Evolutionary conservation across 1,140 invertebrate species (phyloP).

Genomic region (Trialeurodes vaporariorum): DNA sequence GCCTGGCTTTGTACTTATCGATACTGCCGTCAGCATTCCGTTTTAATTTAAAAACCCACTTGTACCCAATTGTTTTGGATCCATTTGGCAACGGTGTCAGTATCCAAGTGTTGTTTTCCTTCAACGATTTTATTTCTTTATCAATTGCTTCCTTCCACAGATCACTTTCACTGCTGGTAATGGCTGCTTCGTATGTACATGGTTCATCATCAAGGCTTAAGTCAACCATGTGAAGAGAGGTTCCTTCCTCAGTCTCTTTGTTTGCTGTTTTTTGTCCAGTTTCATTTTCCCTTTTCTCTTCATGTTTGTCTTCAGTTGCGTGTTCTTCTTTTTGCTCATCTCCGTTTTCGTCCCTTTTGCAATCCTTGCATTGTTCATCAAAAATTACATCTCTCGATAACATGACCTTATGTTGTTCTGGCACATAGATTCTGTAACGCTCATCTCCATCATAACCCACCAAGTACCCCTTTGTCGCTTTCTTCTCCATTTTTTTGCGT

Average conservation of each 20-base stretch:
- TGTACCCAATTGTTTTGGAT: slow-evolving; percentile 18
- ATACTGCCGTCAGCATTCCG: slow-evolving; percentile 28
- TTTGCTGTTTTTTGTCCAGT: no score
- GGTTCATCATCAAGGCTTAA: neutral
- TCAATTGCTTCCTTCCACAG: slow-evolving; percentile 9
- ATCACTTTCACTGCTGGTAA: neutral
- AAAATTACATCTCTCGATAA: slow-evolving; percentile 18
- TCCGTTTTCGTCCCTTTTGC: neutral
- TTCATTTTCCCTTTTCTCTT: neutral
- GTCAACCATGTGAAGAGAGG: neutral
- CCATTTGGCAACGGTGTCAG: slow-evolving; percentile 5
- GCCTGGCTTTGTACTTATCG: slow-evolving; percentile 27
- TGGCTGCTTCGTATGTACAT: neutral
- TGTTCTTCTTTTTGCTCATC: neutral
- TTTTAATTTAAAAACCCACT: slow-evolving; percentile 36
- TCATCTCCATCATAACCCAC: slow-evolving; percentile 16
- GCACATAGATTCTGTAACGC: slow-evolving; percentile 14
- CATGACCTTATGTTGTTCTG: slow-evolving; percentile 5
- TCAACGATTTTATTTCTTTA: slow-evolving; percentile 6
- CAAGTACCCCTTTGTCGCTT: slow-evolving; percentile 9
- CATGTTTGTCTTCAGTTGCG: neutral
- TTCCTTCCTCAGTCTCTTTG: neutral
- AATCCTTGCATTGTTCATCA: slow-evolving; percentile 11
- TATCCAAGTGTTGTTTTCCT: slow-evolving; percentile 4
- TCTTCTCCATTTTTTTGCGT: slow-evolving; percentile 9